Evolutionary conservation across 2,888 invertebrate species (phyloP).

Genomic region (Leucophenga maculata): DNA sequence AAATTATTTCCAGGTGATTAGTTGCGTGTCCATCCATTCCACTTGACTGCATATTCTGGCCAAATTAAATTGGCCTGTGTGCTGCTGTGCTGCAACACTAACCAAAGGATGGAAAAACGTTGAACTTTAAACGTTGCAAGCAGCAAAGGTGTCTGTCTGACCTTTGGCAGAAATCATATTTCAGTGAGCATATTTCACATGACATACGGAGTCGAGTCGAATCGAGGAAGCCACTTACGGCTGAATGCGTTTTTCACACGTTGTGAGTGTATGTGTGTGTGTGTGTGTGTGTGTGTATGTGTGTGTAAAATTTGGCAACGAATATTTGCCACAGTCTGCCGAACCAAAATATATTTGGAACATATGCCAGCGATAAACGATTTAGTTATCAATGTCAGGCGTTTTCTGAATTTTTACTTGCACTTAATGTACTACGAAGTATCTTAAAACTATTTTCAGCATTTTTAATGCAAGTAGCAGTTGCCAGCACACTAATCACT

Average conservation of each 20-base stretch:
- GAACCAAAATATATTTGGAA: constrained; percentile 6
- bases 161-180: constrained; percentile 25
- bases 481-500: too few species aligned
- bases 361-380: constrained; percentile 37
- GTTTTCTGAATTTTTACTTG: background rate
- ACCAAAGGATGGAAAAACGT: background rate
- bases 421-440: too few species aligned
- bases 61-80: constrained; percentile 38
- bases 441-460: too few species aligned
- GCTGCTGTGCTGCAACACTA: constrained; percentile 42
- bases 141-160: constrained; percentile 14
- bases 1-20: constrained; percentile 64
- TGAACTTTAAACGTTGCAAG: too few species aligned
- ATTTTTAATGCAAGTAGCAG: too few species aligned
- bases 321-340: constrained; percentile 27
- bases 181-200: constrained; percentile 27
- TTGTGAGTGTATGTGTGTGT: constrained; percentile 34
- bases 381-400: constrained; percentile 59
- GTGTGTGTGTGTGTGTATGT: constrained; percentile 26
- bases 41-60: constrained; percentile 49
- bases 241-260: constrained; percentile 61
- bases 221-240: constrained; percentile 54
- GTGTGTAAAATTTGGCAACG: constrained; percentile 37
- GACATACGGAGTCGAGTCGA: constrained; percentile 16
- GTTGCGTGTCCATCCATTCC: constrained; percentile 58